Base-by-base conservation (phyloP, 2,888 invertebrate species). In the Galerucella calmariensis region DNA sequence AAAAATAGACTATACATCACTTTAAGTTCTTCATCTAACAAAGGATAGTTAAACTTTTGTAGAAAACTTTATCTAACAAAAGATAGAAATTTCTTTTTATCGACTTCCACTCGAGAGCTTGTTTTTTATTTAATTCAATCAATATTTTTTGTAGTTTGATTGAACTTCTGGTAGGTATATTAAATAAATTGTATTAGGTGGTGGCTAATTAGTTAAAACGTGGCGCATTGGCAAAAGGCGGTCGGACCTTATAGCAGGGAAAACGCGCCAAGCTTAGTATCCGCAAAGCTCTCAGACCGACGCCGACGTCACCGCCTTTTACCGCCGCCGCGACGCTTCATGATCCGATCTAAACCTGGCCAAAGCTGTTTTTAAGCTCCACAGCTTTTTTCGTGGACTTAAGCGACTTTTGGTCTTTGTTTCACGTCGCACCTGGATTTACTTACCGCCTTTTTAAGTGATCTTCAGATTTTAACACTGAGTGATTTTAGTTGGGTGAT, bases 351-450 rank as follows among this genome's bases (percentile, higher is more conserved):
- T 87, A 87, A 88, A 86, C 87, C 87, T 84, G 84, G 84, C 84
- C 85, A 86, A 87, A 87, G 87, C 87, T 85, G 87, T 84, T 86
- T 87, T 87, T 87, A 87, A 87, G 87, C 87, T 85, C 84, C 84
- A 83, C 84, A 85, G 86, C 86, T 87, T 87, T 87, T 87, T 87
- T 85, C 86, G 84, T 84, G 85, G 85, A 86, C 87, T 86, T 86
- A 86, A 86, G 83, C 84, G 87, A 87, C 86, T 87, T 87, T 87
- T 85, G 85, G 86, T 86, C 86, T 86, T 86, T 86, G 85, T 85
- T 79, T 84, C 84, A 85, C 85, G 86, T 85, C 86, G 85, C 85
- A 86, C 86, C 86, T 86, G 87, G 86, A 87, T 87, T 85, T 86
- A 83, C 84, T 83, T 83, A 82, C 83, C 83, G 83, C 83, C 83